A percentile compares a stretch with the other conserved stretches of the same genome.
Evolutionary conservation across 2,888 invertebrate species (phyloP).

Genomic region (Timandra comae): DNA sequence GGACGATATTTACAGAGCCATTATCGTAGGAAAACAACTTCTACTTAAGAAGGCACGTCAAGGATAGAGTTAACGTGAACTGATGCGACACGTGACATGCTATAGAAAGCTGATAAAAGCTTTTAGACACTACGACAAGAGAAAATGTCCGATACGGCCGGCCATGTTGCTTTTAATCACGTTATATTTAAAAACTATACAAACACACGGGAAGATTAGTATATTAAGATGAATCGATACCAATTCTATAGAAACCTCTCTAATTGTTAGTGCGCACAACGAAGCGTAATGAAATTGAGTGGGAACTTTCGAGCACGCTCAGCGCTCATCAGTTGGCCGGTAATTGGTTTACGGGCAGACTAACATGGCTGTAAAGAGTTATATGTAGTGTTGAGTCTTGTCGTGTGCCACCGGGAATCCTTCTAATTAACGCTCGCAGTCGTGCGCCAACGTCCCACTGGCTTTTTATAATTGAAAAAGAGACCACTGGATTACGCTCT

Average conservation of each 20-base stretch:
- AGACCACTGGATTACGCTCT: too few species aligned
- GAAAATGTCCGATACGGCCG: too few species aligned
- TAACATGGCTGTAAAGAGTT: slow-evolving; percentile 36
- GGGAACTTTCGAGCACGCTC: slow-evolving; percentile 56
- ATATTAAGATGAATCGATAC: slow-evolving; percentile 38
- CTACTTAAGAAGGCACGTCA: slow-evolving; percentile 35
- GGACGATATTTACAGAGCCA: slow-evolving; percentile 61
- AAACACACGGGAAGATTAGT: slow-evolving; percentile 23
- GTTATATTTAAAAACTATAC: too few species aligned
- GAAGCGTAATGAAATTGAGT: slow-evolving; percentile 57
- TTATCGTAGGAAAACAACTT: slow-evolving; percentile 60
- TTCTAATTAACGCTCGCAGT: slow-evolving; percentile 53
- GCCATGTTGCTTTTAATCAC: too few species aligned
- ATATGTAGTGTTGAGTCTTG: slow-evolving; percentile 19
- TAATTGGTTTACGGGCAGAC: slow-evolving; percentile 62
- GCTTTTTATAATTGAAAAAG: slow-evolving; percentile 47
- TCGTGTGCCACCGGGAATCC: slow-evolving; percentile 43
- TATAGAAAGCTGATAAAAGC: slow-evolving; percentile 37
- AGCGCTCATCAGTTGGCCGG: slow-evolving; percentile 56
- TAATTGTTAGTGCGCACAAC: slow-evolving; percentile 51
- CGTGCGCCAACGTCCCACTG: slow-evolving; percentile 15
- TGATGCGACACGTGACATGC: slow-evolving; percentile 49
- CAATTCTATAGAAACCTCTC: slow-evolving; percentile 45
- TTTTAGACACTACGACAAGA: slow-evolving; percentile 22
- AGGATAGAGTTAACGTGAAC: slow-evolving; percentile 16